Evolutionary conservation across 2,113 vertebrate species (phyloP).

Genomic region (Ginglymostoma cirratum): DNA sequence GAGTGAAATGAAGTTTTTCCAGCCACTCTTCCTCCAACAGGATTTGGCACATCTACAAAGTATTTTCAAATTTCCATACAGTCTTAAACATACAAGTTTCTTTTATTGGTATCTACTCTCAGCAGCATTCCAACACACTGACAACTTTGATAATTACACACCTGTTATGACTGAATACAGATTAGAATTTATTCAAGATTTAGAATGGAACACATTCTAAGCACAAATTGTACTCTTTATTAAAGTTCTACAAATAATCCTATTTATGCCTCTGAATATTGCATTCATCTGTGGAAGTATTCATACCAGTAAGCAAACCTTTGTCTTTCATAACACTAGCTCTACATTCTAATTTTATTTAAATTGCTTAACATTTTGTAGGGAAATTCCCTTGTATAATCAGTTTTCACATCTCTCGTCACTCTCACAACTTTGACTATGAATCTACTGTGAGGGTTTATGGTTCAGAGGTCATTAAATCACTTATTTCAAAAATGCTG

Average conservation of each 20-base stretch:
- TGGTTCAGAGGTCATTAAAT: conserved; percentile 26
- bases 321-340: conserved; percentile 19
- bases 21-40: not conserved
- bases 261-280: conserved; percentile 27
- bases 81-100: too few species aligned
- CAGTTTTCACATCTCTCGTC: not conserved
- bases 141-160: conserved; percentile 2
- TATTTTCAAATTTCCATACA: too few species aligned
- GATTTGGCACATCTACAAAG: not conserved
- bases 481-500: not conserved
- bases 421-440: conserved; percentile 10
- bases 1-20: not conserved
- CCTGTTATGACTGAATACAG: not conserved
- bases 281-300: not conserved
- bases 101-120: not conserved
- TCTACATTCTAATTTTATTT: conserved; percentile 14
- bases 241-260: not conserved
- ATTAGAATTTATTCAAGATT: not conserved
- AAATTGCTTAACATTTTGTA: not conserved
- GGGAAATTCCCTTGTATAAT: conserved; percentile 7
- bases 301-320: conserved; percentile 2
- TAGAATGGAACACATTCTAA: not conserved
- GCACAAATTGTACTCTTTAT: conserved; percentile 19
- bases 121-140: not conserved
- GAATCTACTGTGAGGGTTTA: not conserved